Evolutionary conservation across 2,888 invertebrate genomes (phyloP).

Genomic region (Mesorhabditis belari): DNA sequence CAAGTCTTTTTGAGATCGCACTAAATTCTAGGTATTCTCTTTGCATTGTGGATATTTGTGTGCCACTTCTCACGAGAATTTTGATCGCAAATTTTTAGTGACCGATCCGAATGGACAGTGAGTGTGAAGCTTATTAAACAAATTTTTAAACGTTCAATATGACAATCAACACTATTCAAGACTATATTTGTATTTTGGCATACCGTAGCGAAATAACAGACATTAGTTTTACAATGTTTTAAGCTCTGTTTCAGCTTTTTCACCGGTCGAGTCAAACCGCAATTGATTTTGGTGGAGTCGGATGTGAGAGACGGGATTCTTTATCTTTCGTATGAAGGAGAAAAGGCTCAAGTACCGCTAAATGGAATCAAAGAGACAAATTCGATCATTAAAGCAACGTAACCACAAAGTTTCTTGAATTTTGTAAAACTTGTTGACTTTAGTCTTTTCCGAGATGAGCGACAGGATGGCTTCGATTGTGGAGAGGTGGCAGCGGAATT

Average conservation of each 20-base stretch:
- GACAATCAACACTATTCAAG: no score
- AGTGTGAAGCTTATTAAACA: neutral
- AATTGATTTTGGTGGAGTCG: slow-evolving; percentile 11
- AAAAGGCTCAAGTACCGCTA: slow-evolving; percentile 8
- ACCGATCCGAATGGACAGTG: slow-evolving; percentile 18
- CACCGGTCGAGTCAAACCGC: slow-evolving; percentile 24
- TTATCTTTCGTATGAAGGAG: slow-evolving; percentile 6
- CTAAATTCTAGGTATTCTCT: slow-evolving; percentile 20
- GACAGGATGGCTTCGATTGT: slow-evolving; percentile 28
- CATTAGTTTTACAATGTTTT: neutral
- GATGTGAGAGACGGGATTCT: slow-evolving; percentile 9
- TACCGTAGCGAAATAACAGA: neutral
- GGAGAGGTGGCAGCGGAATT: slow-evolving; percentile 19
- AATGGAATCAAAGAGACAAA: slow-evolving; percentile 11
- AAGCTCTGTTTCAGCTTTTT: slow-evolving; percentile 10
- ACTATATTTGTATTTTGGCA: neutral
- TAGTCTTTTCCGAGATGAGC: slow-evolving; percentile 20
- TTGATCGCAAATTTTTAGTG: slow-evolving; percentile 21
- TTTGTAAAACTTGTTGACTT: neutral
- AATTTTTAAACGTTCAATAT: no score
- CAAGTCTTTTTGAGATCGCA: neutral
- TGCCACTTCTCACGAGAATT: slow-evolving; percentile 10
- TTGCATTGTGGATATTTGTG: slow-evolving; percentile 21
- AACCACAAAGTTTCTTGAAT: slow-evolving; percentile 3
- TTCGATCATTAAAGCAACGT: slow-evolving; percentile 15